phyloP scores from a whole-genome alignment of 35 echinoderm and acorn worm species.

The Stichopus chloronotus region DNA sequence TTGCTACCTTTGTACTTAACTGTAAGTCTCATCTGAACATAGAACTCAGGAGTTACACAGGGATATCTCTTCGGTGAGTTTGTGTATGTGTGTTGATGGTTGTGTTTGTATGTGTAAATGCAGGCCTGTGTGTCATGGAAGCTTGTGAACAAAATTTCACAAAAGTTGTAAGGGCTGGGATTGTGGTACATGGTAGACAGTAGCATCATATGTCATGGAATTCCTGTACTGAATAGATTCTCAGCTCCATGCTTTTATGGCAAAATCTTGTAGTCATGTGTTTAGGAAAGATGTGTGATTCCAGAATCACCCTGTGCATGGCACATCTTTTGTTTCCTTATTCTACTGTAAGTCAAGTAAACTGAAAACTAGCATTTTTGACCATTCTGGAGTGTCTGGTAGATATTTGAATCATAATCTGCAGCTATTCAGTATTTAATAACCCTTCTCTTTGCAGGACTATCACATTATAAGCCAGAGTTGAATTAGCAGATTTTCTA shows the following conservation, averaged over 20 bases:
- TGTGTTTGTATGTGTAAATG: neutral
- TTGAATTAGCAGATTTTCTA: neutral
- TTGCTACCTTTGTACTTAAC: neutral
- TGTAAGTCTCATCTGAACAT: too few species aligned
- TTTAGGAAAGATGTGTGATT: neutral
- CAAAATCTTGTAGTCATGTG: neutral
- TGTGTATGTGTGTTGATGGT: neutral
- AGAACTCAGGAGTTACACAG: neutral
- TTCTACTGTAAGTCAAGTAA: neutral
- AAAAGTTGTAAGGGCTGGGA: neutral
- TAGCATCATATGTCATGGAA: neutral
- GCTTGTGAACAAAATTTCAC: neutral
- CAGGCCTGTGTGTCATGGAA: too few species aligned
- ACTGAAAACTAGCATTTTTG: neutral
- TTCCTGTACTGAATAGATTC: neutral
- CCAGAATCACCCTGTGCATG: neutral
- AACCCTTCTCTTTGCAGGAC: constrained; percentile 5
- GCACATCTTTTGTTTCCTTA: neutral
- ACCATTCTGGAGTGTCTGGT: neutral
- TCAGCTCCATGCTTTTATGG: constrained; percentile 3
- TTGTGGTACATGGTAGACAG: neutral
- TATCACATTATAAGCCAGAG: neutral
- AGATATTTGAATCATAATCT: neutral
- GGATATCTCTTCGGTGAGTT: neutral
- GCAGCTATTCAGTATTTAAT: neutral